Conservation (phyloP, 37 sponge, comb jelly and placozoan genomes). For the Oscarella lobularis region DNA sequence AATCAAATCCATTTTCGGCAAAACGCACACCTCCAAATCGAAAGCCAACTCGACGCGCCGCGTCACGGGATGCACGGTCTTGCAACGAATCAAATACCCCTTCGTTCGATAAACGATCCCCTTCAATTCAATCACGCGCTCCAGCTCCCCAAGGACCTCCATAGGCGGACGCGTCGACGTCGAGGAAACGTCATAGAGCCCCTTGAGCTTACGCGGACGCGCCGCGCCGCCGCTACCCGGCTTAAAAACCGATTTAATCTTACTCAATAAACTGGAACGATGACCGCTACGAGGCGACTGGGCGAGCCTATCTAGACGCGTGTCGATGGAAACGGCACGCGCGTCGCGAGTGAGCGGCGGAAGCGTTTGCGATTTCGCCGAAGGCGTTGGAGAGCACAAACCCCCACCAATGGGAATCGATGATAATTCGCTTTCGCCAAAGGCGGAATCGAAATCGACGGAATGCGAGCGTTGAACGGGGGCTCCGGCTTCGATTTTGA, state of each 20-base stretch:
- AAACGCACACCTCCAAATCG: conserved; percentile 73
- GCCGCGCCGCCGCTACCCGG: too few relatives aligned
- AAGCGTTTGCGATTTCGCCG: neutral
- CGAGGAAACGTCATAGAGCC: conserved; percentile 43
- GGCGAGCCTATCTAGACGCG: neutral
- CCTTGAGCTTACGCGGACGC: conserved; percentile 25
- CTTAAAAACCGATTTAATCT: too few relatives aligned
- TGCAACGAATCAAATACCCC: conserved; percentile 27
- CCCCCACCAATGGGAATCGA: neutral
- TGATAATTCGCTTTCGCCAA: too few relatives aligned
- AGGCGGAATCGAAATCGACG: too few relatives aligned
- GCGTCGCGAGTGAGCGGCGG: neutral
- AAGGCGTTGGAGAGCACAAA: neutral
- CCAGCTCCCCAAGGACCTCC: conserved; percentile 54
- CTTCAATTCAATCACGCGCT: conserved; percentile 31
- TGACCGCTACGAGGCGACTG: neutral
- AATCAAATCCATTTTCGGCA: conserved; percentile 59
- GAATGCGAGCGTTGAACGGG: neutral
- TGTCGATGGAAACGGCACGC: neutral
- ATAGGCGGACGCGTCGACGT: conserved; percentile 59
- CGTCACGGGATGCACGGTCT: conserved; percentile 4
- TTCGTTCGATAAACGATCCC: conserved; percentile 25
- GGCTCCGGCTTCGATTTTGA: neutral
- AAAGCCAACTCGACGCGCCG: conserved; percentile 34
- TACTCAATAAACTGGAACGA: too few relatives aligned